Evolutionary conservation across 2,888 invertebrate genomes (phyloP).

Genomic region (Platycheirus albimanus): DNA sequence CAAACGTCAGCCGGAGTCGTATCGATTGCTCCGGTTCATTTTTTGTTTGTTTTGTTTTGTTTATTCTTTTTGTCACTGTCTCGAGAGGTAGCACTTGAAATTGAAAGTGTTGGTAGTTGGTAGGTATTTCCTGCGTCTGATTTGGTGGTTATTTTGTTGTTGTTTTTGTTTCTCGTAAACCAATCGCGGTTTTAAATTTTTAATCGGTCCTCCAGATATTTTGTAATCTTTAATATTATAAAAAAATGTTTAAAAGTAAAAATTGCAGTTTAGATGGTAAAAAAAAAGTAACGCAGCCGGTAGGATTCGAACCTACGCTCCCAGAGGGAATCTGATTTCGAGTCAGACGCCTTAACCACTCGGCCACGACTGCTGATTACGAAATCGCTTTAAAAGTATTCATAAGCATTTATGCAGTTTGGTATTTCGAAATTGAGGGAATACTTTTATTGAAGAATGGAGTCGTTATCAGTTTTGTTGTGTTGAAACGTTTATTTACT

Average conservation of each 20-base stretch:
- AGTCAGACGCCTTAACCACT: constrained; percentile 75
- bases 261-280: no score
- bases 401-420: constrained; percentile 15
- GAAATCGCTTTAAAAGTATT: not conserved
- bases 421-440: no score
- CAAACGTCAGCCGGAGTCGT: constrained; percentile 24
- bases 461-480: no score
- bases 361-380: constrained; percentile 71
- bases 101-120: no score
- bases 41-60: no score
- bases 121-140: constrained; percentile 12
- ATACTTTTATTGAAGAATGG: no score
- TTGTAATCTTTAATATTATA: no score
- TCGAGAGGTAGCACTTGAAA: constrained; percentile 27
- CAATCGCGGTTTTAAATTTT: no score
- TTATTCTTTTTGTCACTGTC: not conserved
- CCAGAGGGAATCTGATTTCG: constrained; percentile 75
- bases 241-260: no score
- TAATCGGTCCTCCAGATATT: no score
- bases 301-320: constrained; percentile 74
- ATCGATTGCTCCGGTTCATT: constrained; percentile 45
- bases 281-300: constrained; percentile 34
- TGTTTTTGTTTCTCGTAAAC: no score
- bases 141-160: constrained; percentile 45
- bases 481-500: no score